Evolutionary conservation across 92 coral and sea anemone species (phyloP), one percentile per base, ranked within the genome.

Genomic region (Umimayanthus kanabou): DNA sequence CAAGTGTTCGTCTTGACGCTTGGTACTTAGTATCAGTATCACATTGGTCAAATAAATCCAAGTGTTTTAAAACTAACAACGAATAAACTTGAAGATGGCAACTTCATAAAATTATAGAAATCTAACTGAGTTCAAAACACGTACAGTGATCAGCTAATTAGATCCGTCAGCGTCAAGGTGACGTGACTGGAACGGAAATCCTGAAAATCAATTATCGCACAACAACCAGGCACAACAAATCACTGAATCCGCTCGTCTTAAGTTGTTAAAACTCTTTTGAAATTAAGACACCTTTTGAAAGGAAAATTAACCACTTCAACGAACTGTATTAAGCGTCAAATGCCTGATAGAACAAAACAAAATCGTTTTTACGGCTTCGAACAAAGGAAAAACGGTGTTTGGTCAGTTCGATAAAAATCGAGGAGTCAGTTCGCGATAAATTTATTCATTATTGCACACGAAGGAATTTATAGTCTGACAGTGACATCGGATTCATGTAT

Each of bases 371-470:
- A 33, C 47, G 85, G 29, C 85, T n/a, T 39, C 16, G 42, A 70
- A 83, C 87, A 83, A 70, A 47, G 64, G 78, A 6, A 47, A 82
- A 70, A 70, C 29, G 25, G 42, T 14, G 64, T 50, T 43, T 50
- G 23, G 43, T 70, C 23, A 80, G 39, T 61, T 37, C 70, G 69
- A 39, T 65, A 64, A 66, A 23, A 20, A 13, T 40, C 25, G 28
- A 37, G 6, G 66, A 13, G 18, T 1, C 58, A 53, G 58, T 1
- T 2, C 16, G 20, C 18, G 16, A 9, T 22, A 57, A 57, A 57
- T 57, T 15, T 57, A 57, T 23, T 57, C 66, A 42, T 6, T 42
- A 6, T 33, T 33, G 2, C n/a, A n/a, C 42, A 39, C 42, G 45
- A 47, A 6, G 11, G 10, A 1, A 47, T 47, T 47, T 6, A 47